Evolutionary conservation across 2,797 vertebrate genomes (phyloP).

Genomic region (Thunnus albacares): DNA sequence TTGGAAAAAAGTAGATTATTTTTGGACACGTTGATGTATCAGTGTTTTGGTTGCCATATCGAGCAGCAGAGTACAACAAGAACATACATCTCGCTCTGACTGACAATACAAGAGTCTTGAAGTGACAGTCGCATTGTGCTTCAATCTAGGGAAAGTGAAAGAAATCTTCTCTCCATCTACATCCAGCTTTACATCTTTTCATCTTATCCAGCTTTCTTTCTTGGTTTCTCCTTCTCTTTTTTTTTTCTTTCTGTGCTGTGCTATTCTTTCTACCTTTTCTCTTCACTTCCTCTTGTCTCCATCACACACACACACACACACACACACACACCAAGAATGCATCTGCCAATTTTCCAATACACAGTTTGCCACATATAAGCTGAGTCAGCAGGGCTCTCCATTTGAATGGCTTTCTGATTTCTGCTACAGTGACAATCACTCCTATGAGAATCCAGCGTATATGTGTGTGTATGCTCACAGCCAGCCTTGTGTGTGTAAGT

Average conservation of each 20-base stretch:
- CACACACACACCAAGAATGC: slow-evolving; percentile 26
- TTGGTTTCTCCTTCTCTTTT: neutral
- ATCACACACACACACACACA: slow-evolving; percentile 2
- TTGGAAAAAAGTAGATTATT: slow-evolving; percentile 50
- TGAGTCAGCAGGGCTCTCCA: slow-evolving; percentile 63
- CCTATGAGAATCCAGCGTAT: slow-evolving; percentile 30
- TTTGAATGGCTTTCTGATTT: slow-evolving; percentile 73
- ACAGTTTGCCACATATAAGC: slow-evolving; percentile 31
- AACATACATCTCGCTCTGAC: slow-evolving; percentile 42
- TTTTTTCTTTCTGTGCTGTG: slow-evolving; percentile 16
- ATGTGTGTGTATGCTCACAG: slow-evolving; percentile 2
- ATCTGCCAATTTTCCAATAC: slow-evolving; percentile 60
- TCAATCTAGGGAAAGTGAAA: slow-evolving; percentile 33
- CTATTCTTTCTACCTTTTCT: slow-evolving; percentile 11
- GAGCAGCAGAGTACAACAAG: slow-evolving; percentile 44
- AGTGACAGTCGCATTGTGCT: slow-evolving; percentile 51
- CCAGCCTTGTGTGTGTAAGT: slow-evolving; percentile 35
- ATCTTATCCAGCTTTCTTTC: slow-evolving; percentile 27
- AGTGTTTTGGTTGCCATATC: slow-evolving; percentile 42
- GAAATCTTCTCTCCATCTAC: slow-evolving; percentile 26
- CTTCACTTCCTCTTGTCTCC: slow-evolving; percentile 22
- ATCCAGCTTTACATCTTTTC: slow-evolving; percentile 30
- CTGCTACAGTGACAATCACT: slow-evolving; percentile 58
- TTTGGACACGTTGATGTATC: slow-evolving; percentile 49
- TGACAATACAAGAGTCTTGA: slow-evolving; percentile 52